These are phyloP conservation scores for Drosophila parvula DNA, from an alignment of 1,140 invertebrate genomes.

Conservation along the genomic window DNA sequence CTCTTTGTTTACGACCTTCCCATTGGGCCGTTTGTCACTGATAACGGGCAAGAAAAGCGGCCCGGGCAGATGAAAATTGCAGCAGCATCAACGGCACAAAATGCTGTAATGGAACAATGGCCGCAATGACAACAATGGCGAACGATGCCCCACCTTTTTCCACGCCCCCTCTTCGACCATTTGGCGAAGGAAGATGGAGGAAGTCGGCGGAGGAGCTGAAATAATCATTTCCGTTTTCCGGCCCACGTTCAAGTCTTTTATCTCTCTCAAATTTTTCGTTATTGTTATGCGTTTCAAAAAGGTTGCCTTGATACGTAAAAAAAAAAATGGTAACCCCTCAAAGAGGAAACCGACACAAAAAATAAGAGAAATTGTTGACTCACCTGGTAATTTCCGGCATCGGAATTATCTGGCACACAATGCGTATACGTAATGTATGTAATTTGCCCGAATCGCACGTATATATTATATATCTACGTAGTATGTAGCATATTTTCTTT, in stretches of 20 bases:
- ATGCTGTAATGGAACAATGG: slow-evolving; percentile 71
- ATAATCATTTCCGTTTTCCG: slow-evolving; percentile 81
- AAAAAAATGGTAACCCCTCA: slow-evolving; percentile 22
- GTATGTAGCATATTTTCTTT: neutral
- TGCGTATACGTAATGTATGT: slow-evolving; percentile 70
- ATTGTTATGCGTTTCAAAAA: slow-evolving; percentile 80
- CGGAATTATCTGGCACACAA: slow-evolving; percentile 49
- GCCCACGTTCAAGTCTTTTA: slow-evolving; percentile 78
- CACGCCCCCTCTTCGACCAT: slow-evolving; percentile 5
- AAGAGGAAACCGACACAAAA: slow-evolving; percentile 32
- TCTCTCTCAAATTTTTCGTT: slow-evolving; percentile 82
- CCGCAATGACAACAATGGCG: slow-evolving; percentile 70
- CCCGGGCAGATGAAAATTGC: slow-evolving; percentile 73
- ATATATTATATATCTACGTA: neutral
- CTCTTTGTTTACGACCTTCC: slow-evolving; percentile 36
- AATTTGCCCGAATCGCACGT: slow-evolving; percentile 35
- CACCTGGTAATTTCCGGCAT: slow-evolving; percentile 77
- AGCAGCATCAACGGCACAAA: slow-evolving; percentile 45
- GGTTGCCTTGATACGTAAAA: slow-evolving; percentile 66
- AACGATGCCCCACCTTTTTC: slow-evolving; percentile 10
- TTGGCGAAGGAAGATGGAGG: slow-evolving; percentile 41
- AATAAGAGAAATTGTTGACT: slow-evolving; percentile 66
- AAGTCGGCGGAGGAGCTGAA: slow-evolving; percentile 48
- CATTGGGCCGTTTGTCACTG: slow-evolving; percentile 75
- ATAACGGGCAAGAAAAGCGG: slow-evolving; percentile 68